A percentile compares a stretch with the other conserved stretches of the same genome.
Evolutionary conservation across 2,888 invertebrate species (phyloP).

Genomic region (Plutella xylostella): DNA sequence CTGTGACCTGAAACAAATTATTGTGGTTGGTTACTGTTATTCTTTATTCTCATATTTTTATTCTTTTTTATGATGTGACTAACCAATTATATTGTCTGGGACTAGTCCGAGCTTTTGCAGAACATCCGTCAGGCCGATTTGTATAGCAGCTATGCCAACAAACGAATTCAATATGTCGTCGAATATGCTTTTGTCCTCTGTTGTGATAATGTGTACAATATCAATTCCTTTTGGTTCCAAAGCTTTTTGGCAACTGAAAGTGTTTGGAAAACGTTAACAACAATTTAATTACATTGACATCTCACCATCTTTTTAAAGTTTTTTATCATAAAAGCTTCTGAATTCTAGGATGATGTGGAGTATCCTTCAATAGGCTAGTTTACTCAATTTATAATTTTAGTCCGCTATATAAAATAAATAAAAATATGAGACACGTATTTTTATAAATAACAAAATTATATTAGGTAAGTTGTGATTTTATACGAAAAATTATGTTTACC

Average conservation of each 20-base stretch:
- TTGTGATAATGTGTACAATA: constrained; percentile 75
- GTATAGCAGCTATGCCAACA: constrained; percentile 82
- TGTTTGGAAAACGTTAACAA: too few relatives aligned
- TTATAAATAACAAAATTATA: neutral
- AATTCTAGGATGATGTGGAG: too few relatives aligned
- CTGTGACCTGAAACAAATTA: constrained; percentile 93
- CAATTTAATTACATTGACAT: too few relatives aligned
- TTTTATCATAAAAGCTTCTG: too few relatives aligned
- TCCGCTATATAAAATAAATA: too few relatives aligned
- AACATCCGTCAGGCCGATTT: constrained; percentile 67
- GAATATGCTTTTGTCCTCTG: constrained; percentile 67
- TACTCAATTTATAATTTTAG: too few relatives aligned
- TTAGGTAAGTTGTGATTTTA: neutral
- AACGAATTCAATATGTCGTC: constrained; percentile 76
- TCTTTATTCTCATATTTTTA: too few relatives aligned
- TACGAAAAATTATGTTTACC: neutral
- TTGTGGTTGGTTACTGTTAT: too few relatives aligned
- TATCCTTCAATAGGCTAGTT: too few relatives aligned
- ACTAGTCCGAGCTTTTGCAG: constrained; percentile 65
- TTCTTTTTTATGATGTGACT: too few relatives aligned
- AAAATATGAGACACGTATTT: too few relatives aligned
- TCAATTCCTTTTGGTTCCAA: constrained; percentile 74
- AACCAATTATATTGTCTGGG: constrained; percentile 82
- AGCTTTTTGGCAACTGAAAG: constrained; percentile 64
- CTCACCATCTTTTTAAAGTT: too few relatives aligned